These are phyloP conservation scores for Acanthosepion lycidas DNA, from an alignment of 2,888 invertebrate genomes.

Conservation along the genomic window DNA sequence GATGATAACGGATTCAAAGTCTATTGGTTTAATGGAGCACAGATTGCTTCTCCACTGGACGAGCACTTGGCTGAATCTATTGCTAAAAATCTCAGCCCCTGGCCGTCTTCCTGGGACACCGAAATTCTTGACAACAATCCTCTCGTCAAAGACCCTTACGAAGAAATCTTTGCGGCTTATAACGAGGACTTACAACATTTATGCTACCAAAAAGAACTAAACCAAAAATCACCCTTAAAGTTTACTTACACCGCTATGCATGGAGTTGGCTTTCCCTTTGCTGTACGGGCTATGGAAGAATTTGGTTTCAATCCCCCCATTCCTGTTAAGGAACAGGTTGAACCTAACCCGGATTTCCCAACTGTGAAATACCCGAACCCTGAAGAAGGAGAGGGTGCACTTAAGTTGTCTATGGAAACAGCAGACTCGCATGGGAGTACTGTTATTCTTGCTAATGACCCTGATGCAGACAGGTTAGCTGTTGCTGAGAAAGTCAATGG, in stretches of 20 bases:
- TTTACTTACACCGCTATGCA: constrained; percentile 98
- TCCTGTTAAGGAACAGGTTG: constrained; percentile 78
- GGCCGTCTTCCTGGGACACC: constrained; percentile 85
- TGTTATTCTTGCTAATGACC: constrained; percentile 95
- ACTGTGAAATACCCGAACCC: constrained; percentile 99
- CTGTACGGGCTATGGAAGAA: constrained; percentile 83
- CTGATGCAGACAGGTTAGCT: constrained; percentile 96
- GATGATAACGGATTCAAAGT: constrained; percentile 97
- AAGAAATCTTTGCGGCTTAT: constrained; percentile 78
- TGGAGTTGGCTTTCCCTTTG: constrained; percentile 91
- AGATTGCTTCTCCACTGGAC: constrained; percentile 95
- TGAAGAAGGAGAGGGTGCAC: constrained; percentile 90
- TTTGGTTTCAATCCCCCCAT: constrained; percentile 80
- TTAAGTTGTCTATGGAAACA: constrained; percentile 84
- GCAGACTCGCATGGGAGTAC: constrained; percentile 83
- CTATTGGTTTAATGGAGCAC: constrained; percentile 95
- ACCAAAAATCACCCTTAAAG: constrained; percentile 76
- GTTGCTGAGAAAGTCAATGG: constrained; percentile 89
- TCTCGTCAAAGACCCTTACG: constrained; percentile 82
- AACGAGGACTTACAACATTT: constrained; percentile 59
- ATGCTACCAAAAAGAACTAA: constrained; percentile 61
- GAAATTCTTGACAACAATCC: constrained; percentile 73
- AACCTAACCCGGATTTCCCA: constrained; percentile 96
- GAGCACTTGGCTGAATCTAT: constrained; percentile 88
- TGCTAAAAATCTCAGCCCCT: constrained; percentile 84